phyloP scores from a whole-genome alignment of 2,888 invertebrate species.

The Argynnis bischoffii region DNA sequence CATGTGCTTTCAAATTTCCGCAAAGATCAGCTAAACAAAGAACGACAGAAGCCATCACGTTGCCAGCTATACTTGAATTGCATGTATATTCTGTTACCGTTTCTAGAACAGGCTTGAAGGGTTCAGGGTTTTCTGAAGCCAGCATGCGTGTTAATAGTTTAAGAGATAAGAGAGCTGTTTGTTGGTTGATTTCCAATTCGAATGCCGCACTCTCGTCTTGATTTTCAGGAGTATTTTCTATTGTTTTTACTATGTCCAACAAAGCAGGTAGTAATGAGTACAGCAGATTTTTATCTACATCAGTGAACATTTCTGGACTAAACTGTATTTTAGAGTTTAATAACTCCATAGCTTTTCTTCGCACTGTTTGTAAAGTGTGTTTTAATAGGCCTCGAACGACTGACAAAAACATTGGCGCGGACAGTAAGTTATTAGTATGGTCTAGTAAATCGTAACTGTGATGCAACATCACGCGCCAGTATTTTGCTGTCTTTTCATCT shows the following conservation, averaged over 20 bases:
- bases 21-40: slow-evolving; percentile 91
- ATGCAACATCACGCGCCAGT: slow-evolving; percentile 91
- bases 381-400: slow-evolving; percentile 88
- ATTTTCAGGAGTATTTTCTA: slow-evolving; percentile 64
- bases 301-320: slow-evolving; percentile 83
- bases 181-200: slow-evolving; percentile 88
- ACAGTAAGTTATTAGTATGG: slow-evolving; percentile 89
- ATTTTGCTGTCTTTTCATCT: slow-evolving; percentile 86
- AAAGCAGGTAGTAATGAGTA: slow-evolving; percentile 84
- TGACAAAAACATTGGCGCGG: slow-evolving; percentile 89
- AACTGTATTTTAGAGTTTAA: slow-evolving; percentile 90
- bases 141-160: slow-evolving; percentile 91
- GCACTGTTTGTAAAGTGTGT: slow-evolving; percentile 87
- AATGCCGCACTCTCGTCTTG: slow-evolving; percentile 63
- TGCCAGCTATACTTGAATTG: slow-evolving; percentile 76
- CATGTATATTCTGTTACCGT: slow-evolving; percentile 85
- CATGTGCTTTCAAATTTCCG: slow-evolving; percentile 87
- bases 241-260: slow-evolving; percentile 81
- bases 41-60: slow-evolving; percentile 88
- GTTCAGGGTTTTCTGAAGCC: slow-evolving; percentile 85
- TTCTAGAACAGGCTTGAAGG: slow-evolving; percentile 87
- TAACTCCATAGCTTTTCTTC: slow-evolving; percentile 92
- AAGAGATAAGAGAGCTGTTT: slow-evolving; percentile 90
- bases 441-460: slow-evolving; percentile 91
- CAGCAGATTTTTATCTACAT: slow-evolving; percentile 77